phyloP scores from a whole-genome alignment of 1,140 invertebrate species.

The Pogonomyrmex californicus region DNA sequence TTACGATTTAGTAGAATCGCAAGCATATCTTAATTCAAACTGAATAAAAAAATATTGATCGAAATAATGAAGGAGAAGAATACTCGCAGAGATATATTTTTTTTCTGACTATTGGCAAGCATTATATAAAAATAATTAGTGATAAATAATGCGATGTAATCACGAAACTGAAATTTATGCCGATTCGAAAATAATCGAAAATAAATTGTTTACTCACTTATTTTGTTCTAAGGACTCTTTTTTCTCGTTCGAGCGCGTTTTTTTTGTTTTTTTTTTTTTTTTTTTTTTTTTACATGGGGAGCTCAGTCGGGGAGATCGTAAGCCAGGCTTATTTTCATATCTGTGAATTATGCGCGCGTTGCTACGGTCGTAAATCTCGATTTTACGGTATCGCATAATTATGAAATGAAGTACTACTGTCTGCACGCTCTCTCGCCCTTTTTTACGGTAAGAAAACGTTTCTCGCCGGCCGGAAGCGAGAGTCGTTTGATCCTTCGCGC shows the following conservation, averaged over 20 bases:
- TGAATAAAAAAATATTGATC: not conserved
- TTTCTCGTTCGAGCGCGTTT: not conserved
- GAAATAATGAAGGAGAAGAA: not conserved
- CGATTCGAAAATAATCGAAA: not conserved
- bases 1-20: constrained; percentile 22
- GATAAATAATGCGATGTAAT: not conserved
- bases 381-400: constrained; percentile 54
- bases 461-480: constrained; percentile 44
- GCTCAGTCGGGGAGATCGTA: not conserved
- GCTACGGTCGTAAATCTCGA: constrained; percentile 20
- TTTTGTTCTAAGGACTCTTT: not conserved
- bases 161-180: not conserved
- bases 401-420: constrained; percentile 26
- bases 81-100: not conserved
- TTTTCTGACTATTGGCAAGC: not conserved
- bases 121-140: constrained; percentile 2
- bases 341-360: constrained; percentile 8
- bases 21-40: constrained; percentile 3
- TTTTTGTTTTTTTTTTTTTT: constrained; percentile 7
- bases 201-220: not conserved
- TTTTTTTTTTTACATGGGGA: not conserved
- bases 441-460: constrained; percentile 34
- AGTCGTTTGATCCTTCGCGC: constrained; percentile 50
- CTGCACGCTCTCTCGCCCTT: not conserved
- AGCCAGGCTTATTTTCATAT: not conserved